phyloP scores from a whole-genome alignment of 2,113 vertebrate species.

The Siniperca chuatsi region DNA sequence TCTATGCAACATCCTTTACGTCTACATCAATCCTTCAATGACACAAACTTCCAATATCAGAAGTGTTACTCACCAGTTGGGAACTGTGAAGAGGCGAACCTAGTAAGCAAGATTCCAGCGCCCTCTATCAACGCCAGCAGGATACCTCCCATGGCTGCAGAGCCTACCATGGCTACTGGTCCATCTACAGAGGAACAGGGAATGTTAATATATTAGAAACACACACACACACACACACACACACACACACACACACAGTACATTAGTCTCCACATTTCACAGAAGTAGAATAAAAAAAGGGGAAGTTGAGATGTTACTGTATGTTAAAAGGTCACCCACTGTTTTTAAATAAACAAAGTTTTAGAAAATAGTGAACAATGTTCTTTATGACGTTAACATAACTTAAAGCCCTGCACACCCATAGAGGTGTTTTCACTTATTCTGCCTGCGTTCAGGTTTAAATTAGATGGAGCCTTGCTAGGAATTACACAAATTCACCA shows the following conservation, averaged over 20 bases:
- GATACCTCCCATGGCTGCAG: conserved; percentile 95
- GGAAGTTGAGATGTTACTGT: neutral
- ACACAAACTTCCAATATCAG: neutral
- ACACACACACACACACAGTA: neutral
- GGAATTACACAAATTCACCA: neutral
- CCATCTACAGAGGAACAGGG: conserved; percentile 85
- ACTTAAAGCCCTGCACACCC: neutral
- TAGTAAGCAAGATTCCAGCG: conserved; percentile 93
- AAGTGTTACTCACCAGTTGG: conserved; percentile 88
- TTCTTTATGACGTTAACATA: neutral
- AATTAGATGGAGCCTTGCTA: neutral
- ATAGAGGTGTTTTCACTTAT: neutral
- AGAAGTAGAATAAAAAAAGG: neutral
- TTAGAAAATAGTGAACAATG: neutral
- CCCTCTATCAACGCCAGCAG: conserved; percentile 96
- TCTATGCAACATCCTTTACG: neutral
- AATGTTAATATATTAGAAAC: neutral
- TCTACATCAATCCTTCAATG: neutral
- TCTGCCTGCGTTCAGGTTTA: neutral
- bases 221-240: neutral
- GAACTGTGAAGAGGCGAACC: conserved; percentile 95
- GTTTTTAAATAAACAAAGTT: neutral
- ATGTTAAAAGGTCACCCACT: neutral
- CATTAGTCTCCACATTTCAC: neutral
- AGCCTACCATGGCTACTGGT: conserved; percentile 95